Evolutionary conservation across 1,140 invertebrate species (phyloP).

Genomic region (Heliothis virescens): DNA sequence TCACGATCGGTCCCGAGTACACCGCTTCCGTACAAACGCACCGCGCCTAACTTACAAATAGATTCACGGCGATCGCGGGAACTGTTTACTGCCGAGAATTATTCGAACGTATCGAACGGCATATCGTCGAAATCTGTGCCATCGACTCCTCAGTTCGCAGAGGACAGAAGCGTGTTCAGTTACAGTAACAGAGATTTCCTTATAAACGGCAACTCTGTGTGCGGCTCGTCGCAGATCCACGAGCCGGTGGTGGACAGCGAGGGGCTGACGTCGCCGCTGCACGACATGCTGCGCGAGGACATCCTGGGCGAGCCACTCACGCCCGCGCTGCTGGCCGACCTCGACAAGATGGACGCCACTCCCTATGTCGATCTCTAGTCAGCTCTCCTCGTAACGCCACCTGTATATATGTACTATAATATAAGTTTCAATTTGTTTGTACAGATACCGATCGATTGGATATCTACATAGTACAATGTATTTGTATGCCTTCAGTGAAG

Average conservation of each 20-base stretch:
- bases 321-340: constrained; percentile 76
- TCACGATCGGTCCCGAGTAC: constrained; percentile 89
- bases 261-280: constrained; percentile 71
- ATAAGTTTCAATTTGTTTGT: constrained; percentile 64
- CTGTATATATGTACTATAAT: constrained; percentile 61
- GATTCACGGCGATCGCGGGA: constrained; percentile 74
- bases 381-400: constrained; percentile 51
- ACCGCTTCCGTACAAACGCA: constrained; percentile 86
- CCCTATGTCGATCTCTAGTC: constrained; percentile 82
- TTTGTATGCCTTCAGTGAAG: constrained; percentile 83
- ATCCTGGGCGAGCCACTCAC: constrained; percentile 72
- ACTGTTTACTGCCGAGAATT: constrained; percentile 68
- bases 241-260: constrained; percentile 68
- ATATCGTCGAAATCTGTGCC: constrained; percentile 88
- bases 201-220: constrained; percentile 87
- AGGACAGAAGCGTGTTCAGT: constrained; percentile 86
- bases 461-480: constrained; percentile 79
- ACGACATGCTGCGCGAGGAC: constrained; percentile 77
- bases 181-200: constrained; percentile 88
- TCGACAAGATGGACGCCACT: constrained; percentile 78
- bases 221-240: constrained; percentile 67
- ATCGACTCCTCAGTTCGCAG: constrained; percentile 87
- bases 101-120: constrained; percentile 69
- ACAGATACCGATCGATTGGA: constrained; percentile 74
- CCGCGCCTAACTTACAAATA: constrained; percentile 75